Conservation (phyloP, 2,797 vertebrate genomes). For the Tiaroga cobitis region DNA sequence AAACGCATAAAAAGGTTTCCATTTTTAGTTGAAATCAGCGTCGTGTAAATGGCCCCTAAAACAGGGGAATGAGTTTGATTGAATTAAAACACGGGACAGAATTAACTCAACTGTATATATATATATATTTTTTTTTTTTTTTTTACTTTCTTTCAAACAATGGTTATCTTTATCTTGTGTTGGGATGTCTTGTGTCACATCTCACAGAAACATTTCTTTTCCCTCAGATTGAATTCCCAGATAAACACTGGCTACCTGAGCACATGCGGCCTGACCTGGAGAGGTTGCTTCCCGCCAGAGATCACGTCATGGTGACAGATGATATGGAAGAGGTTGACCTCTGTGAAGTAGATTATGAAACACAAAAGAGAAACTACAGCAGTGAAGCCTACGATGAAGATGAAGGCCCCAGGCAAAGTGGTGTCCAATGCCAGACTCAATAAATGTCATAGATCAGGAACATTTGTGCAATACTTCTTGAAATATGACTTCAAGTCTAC, state of each 20-base stretch:
- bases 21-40: no score
- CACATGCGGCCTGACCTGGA: conserved; percentile 88
- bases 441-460: conserved; percentile 61
- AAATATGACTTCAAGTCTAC: background rate
- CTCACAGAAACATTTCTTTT: background rate
- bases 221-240: conserved; percentile 89
- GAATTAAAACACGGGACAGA: no score
- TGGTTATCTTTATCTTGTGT: background rate
- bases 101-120: no score
- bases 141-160: no score
- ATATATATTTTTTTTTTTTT: no score
- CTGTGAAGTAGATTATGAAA: conserved; percentile 78
- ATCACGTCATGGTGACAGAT: conserved; percentile 85
- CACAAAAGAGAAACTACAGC: conserved; percentile 77
- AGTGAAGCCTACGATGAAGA: conserved; percentile 89
- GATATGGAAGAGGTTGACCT: conserved; percentile 96
- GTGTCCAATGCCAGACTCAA: conserved; percentile 93
- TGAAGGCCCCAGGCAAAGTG: conserved; percentile 76
- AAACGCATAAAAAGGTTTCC: no score
- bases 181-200: background rate
- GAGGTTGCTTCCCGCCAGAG: conserved; percentile 85
- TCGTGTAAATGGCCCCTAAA: no score
- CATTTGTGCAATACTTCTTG: background rate
- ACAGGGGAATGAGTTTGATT: no score
- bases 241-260: conserved; percentile 87